Conservation (phyloP, 2,797 vertebrate species). For the Odontamblyopus lacepedii region DNA sequence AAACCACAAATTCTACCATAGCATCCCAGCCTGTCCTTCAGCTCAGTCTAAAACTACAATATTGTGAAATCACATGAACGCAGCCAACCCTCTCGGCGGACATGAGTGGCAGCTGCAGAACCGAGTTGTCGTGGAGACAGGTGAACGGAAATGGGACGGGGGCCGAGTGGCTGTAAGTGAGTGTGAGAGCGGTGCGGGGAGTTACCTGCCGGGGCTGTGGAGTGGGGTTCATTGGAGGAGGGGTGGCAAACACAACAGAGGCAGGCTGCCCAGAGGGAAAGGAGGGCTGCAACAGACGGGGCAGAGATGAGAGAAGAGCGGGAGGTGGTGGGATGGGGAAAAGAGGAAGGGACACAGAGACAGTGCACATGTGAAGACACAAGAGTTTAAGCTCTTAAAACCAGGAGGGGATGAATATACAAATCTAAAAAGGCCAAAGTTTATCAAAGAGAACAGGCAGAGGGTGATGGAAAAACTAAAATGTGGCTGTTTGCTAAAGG, state of each 20-base stretch:
- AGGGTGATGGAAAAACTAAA: no score
- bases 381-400: background rate
- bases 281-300: slow-evolving; percentile 77
- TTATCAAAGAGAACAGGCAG: no score
- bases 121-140: background rate
- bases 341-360: background rate
- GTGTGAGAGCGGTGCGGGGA: slow-evolving; percentile 15
- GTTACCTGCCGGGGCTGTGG: slow-evolving; percentile 92
- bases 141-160: background rate
- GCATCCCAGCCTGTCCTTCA: no score
- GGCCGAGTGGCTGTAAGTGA: background rate
- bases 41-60: no score
- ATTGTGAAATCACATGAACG: no score
- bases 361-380: background rate
- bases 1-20: background rate
- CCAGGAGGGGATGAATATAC: no score
- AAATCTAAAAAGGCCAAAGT: no score
- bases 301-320: slow-evolving; percentile 25
- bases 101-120: background rate
- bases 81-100: background rate
- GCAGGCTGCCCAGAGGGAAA: slow-evolving; percentile 88
- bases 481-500: no score
- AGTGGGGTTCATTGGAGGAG: slow-evolving; percentile 95
- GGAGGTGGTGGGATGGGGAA: slow-evolving; percentile 1
- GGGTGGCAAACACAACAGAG: slow-evolving; percentile 91